These are phyloP conservation scores for Festucalex cinctus DNA, from an alignment of 2,113 vertebrate genomes.

Conservation along the genomic window DNA sequence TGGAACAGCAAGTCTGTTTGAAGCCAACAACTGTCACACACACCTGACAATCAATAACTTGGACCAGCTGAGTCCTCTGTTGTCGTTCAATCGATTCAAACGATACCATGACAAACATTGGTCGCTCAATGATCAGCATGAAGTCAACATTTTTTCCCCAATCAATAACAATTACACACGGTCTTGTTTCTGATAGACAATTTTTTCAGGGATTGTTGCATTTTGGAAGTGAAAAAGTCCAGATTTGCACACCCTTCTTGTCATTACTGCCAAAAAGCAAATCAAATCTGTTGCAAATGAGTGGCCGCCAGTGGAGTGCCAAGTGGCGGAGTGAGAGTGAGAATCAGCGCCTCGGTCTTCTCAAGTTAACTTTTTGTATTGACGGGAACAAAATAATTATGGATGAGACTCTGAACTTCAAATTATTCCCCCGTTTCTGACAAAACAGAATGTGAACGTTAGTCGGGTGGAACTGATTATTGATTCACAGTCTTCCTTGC, in stretches of 20 bases:
- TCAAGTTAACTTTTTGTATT: conserved; percentile 8
- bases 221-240: neutral
- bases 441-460: neutral
- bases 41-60: conserved; percentile 16
- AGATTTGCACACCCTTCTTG: neutral
- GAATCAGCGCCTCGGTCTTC: conserved; percentile 8
- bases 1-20: conserved; percentile 5
- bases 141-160: neutral
- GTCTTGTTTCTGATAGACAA: neutral
- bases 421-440: neutral
- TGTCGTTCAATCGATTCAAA: conserved; percentile 15
- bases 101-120: conserved; percentile 8
- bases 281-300: neutral
- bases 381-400: neutral
- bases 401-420: neutral
- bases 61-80: neutral
- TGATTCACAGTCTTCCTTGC: neutral
- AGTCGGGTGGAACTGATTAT: neutral
- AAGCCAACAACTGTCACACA: conserved; percentile 8
- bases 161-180: conserved; percentile 1
- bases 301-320: neutral
- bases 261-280: neutral
- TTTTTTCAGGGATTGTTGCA: neutral
- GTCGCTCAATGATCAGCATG: conserved; percentile 8
- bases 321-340: conserved; percentile 5